A percentile compares a stretch with the other conserved stretches of the same genome.
These are phyloP conservation scores for Xylota sylvarum DNA, from an alignment of 2,888 invertebrate species.

Conservation along the genomic window DNA sequence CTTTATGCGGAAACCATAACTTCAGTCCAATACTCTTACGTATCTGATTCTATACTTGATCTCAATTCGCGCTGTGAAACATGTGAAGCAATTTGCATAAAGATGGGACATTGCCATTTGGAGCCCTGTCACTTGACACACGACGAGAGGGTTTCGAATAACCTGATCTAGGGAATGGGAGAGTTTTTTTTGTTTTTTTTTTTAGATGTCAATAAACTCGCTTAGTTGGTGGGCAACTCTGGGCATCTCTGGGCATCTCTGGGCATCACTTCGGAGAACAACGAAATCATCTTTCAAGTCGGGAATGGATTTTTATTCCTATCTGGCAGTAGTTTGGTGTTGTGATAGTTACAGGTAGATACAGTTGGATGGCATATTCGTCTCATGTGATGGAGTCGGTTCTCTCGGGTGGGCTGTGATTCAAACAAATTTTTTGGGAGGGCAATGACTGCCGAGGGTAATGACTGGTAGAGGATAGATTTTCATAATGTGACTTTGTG, in stretches of 20 bases:
- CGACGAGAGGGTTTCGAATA: not conserved
- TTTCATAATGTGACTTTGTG: no score
- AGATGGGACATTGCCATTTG: not conserved
- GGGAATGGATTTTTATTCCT: not conserved
- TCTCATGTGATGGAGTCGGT: no score
- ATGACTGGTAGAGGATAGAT: no score
- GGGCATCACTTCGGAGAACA: not conserved
- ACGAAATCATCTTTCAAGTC: no score
- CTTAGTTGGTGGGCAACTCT: not conserved
- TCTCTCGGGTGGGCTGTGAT: no score
- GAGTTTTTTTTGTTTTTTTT: no score
- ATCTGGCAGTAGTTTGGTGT: no score
- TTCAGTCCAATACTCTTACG: not conserved
- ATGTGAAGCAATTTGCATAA: constrained; percentile 10
- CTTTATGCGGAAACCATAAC: constrained; percentile 47
- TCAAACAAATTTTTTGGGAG: no score
- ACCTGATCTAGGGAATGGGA: not conserved
- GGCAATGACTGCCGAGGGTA: no score
- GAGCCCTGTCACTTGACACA: not conserved
- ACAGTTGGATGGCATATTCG: no score
- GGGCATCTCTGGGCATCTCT: no score
- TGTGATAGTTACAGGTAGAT: no score
- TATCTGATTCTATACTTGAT: constrained; percentile 6
- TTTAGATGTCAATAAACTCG: not conserved
- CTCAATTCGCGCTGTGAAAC: not conserved